These are phyloP conservation scores for Patella pellucida DNA, from an alignment of 2,888 invertebrate genomes.

Conservation along the genomic window DNA sequence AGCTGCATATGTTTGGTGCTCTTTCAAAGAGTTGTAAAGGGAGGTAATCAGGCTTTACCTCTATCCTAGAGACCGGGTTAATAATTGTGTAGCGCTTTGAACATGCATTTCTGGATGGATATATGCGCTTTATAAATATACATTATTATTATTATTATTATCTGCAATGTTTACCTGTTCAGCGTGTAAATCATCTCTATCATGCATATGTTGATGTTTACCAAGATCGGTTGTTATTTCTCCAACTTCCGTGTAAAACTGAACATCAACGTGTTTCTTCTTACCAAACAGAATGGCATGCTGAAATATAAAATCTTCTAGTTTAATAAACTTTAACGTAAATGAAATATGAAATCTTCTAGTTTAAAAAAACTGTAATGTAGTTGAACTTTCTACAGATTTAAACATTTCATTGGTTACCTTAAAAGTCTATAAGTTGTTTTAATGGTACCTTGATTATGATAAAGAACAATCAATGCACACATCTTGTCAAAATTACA, in stretches of 20 bases:
- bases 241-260: constrained; percentile 99
- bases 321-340: too few relatives aligned
- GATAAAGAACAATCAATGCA: too few relatives aligned
- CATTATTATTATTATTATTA: too few relatives aligned
- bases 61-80: too few relatives aligned
- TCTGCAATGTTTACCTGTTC: constrained; percentile 84
- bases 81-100: too few relatives aligned
- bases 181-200: constrained; percentile 97
- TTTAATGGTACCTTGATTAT: not conserved
- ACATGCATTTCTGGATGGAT: too few relatives aligned
- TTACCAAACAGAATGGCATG: constrained; percentile 99
- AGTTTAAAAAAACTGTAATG: too few relatives aligned
- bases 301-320: constrained; percentile 67
- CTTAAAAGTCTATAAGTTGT: not conserved
- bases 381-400: not conserved
- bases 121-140: too few relatives aligned
- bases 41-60: too few relatives aligned
- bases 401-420: not conserved
- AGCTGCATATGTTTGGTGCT: too few relatives aligned
- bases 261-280: constrained; percentile 98
- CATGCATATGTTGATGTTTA: constrained; percentile 99
- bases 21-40: too few relatives aligned
- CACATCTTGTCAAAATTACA: too few relatives aligned
- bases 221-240: constrained; percentile 99
- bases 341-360: constrained; percentile 61